phyloP scores from a whole-genome alignment of 2,797 vertebrate species.

The Carduelis carduelis region DNA sequence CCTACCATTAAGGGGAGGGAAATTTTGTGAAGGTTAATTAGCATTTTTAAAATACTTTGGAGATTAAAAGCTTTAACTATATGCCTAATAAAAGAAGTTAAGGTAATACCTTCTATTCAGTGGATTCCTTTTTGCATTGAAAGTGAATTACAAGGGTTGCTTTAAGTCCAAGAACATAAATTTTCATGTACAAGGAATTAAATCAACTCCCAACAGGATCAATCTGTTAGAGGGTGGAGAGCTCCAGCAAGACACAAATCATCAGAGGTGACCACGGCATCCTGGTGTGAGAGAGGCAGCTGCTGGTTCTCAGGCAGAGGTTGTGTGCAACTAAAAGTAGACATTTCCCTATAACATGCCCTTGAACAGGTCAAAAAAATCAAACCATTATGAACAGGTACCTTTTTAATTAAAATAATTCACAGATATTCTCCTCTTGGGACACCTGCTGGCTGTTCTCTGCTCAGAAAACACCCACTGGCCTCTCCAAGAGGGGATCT shows the following conservation, averaged over 20 bases:
- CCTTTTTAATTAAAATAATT: not conserved
- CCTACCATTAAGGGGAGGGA: conserved; percentile 54
- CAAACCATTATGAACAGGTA: not conserved
- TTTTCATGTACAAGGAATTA: conserved; percentile 38
- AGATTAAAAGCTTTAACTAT: conserved; percentile 58
- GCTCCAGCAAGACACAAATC: conserved; percentile 5
- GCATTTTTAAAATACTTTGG: conserved; percentile 62
- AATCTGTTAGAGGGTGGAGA: not conserved
- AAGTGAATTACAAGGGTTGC: conserved; percentile 36
- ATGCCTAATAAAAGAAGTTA: conserved; percentile 55
- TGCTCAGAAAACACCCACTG: not conserved
- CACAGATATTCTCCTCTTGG: not conserved
- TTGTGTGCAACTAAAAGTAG: not conserved
- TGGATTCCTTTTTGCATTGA: not conserved
- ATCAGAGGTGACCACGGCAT: not conserved
- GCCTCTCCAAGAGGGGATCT: not conserved
- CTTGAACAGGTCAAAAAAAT: not conserved
- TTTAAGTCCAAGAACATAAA: conserved; percentile 45
- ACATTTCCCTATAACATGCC: not conserved
- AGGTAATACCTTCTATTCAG: conserved; percentile 36
- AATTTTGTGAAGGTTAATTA: conserved; percentile 66
- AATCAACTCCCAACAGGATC: conserved; percentile 6
- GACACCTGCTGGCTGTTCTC: not conserved
- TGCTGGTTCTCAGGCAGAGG: not conserved
- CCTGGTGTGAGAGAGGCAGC: not conserved